A percentile compares a stretch with the other conserved stretches of the same genome.
phyloP scores from a whole-genome alignment of 2,113 vertebrate species.

The Muntiacus muntjak region DNA sequence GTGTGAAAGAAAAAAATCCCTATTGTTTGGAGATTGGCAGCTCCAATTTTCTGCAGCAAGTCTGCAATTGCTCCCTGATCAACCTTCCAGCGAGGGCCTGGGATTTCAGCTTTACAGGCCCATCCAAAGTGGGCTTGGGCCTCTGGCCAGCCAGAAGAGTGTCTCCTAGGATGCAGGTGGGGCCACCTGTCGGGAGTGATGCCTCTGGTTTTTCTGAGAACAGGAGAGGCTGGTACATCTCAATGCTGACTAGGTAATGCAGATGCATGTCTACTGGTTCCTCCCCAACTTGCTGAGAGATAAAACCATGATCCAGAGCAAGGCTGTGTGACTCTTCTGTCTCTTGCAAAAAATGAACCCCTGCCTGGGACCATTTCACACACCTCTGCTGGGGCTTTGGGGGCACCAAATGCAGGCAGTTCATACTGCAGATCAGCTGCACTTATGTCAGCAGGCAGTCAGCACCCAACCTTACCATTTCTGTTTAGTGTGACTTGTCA shows the following conservation, averaged over 20 bases:
- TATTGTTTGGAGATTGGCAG: constrained; percentile 48
- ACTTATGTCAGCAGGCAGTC: not conserved
- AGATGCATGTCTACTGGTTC: not conserved
- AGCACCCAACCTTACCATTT: not conserved
- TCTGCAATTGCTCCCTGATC: constrained; percentile 27
- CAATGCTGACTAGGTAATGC: not conserved
- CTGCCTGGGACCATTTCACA: accelerated
- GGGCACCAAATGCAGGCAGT: not conserved
- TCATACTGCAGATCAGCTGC: not conserved
- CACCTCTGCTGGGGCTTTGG: not conserved
- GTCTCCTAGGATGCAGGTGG: not conserved
- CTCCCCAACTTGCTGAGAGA: not conserved
- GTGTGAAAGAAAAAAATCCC: not conserved
- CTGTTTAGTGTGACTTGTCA: not conserved
- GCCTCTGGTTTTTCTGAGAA: not conserved
- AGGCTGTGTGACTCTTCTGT: not conserved
- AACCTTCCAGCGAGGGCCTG: not conserved
- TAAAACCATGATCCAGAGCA: not conserved
- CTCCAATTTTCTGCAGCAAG: constrained; percentile 44
- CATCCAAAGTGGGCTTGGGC: not conserved
- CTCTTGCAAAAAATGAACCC: not conserved
- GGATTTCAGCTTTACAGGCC: not conserved
- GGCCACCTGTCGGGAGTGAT: not conserved
- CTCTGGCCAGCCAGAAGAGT: not conserved
- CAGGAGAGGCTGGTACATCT: not conserved